Percentiles rank a stretch among this genome's conserved stretches.
These are phyloP conservation scores for Calosoma granatense DNA, from an alignment of 1,140 invertebrate species.

Conservation along the genomic window DNA sequence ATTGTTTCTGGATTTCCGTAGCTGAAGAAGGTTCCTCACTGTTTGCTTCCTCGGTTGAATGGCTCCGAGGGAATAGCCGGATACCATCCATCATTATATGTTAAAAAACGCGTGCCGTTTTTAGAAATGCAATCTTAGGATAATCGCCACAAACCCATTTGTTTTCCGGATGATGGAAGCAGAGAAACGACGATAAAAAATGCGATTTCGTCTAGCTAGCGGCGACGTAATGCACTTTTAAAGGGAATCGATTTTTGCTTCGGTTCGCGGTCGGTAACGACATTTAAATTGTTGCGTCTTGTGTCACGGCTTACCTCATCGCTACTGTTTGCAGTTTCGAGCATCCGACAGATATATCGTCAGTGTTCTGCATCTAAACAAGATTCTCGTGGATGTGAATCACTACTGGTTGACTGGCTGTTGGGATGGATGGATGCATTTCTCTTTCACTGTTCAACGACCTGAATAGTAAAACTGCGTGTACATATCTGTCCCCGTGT, in stretches of 20 bases:
- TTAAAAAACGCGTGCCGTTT: background rate
- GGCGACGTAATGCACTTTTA: conserved; percentile 6
- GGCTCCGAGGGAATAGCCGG: background rate
- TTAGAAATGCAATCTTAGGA: conserved; percentile 5
- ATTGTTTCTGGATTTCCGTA: conserved; percentile 2
- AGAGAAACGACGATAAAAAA: conserved; percentile 1
- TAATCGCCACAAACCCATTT: conserved; percentile 7
- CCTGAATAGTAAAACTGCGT: too few relatives aligned
- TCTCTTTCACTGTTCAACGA: too few relatives aligned
- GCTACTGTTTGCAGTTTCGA: too few relatives aligned
- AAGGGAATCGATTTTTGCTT: conserved; percentile 7
- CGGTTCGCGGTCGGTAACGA: background rate
- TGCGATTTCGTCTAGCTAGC: background rate
- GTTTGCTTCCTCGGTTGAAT: background rate
- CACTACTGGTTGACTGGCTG: too few relatives aligned
- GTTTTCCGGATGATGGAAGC: background rate
- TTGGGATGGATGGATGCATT: too few relatives aligned
- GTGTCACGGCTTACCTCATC: too few relatives aligned
- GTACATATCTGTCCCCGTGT: too few relatives aligned
- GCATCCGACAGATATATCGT: too few relatives aligned
- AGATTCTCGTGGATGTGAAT: too few relatives aligned
- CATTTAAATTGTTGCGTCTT: conserved; percentile 8
- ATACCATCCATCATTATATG: conserved; percentile 8
- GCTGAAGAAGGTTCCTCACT: background rate
- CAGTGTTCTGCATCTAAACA: too few relatives aligned